Conservation (phyloP, 2,888 invertebrate species). For the Agriotes lineatus region DNA sequence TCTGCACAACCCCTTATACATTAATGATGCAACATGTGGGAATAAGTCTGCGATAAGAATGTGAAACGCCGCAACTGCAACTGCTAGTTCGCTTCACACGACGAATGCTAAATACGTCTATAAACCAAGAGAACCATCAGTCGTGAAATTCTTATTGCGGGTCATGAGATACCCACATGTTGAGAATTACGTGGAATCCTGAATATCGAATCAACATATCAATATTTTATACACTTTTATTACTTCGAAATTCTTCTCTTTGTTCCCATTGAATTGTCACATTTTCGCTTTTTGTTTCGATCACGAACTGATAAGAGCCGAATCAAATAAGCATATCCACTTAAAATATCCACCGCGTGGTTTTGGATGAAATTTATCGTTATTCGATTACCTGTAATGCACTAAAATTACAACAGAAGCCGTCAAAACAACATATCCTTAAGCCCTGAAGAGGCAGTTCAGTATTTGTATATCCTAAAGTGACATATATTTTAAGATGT, state of each 20-base stretch:
- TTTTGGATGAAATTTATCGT: neutral
- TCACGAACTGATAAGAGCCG: constrained; percentile 20
- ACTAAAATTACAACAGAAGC: constrained; percentile 48
- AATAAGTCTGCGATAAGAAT: constrained; percentile 39
- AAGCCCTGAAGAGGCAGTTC: constrained; percentile 45
- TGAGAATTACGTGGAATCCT: constrained; percentile 35
- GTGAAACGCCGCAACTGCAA: constrained; percentile 27
- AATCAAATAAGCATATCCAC: constrained; percentile 35
- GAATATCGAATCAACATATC: constrained; percentile 46
- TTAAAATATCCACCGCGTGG: constrained; percentile 10
- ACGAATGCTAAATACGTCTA: constrained; percentile 36
- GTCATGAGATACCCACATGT: constrained; percentile 30
- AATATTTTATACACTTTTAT: constrained; percentile 33
- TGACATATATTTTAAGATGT: constrained; percentile 51
- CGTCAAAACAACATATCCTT: constrained; percentile 54
- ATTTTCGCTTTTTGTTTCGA: constrained; percentile 1
- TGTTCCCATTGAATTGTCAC: neutral
- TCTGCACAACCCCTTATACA: constrained; percentile 40
- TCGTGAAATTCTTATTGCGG: constrained; percentile 36
- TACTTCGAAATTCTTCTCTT: constrained; percentile 3
- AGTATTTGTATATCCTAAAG: constrained; percentile 47
- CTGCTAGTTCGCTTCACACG: constrained; percentile 28
- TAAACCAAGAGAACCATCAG: constrained; percentile 24
- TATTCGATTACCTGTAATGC: constrained; percentile 24
- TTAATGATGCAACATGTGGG: constrained; percentile 48